Evolutionary conservation across 92 coral and sea anemone genomes (phyloP).

Genomic region (Plumapathes pennacea): DNA sequence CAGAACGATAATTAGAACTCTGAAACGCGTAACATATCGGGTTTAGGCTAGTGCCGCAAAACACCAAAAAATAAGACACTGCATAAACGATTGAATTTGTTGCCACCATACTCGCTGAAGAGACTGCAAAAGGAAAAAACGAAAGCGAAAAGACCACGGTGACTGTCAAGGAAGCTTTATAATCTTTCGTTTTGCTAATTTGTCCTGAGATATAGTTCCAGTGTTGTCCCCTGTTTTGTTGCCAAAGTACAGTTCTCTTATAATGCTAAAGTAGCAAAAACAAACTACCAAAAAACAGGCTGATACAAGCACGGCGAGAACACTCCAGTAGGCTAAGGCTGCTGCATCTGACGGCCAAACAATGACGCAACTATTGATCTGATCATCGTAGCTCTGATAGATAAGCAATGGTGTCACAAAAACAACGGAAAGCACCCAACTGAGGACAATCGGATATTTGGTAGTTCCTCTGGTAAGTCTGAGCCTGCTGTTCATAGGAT

Average conservation of each 20-base stretch:
- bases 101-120: conserved; percentile 18
- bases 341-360: conserved; percentile 11
- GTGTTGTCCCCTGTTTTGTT: conserved; percentile 48
- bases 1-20: conserved; percentile 61
- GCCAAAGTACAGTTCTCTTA: conserved; percentile 54
- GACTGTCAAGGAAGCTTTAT: conserved; percentile 46
- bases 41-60: conserved; percentile 56
- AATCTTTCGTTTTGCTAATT: conserved; percentile 54
- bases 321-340: conserved; percentile 41
- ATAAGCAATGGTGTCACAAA: conserved; percentile 56
- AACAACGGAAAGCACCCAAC: conserved; percentile 49
- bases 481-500: conserved; percentile 34
- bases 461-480: conserved; percentile 36
- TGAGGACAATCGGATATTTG: conserved; percentile 32
- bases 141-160: conserved; percentile 56
- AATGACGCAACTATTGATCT: conserved; percentile 5
- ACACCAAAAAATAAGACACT: conserved; percentile 41
- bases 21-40: conserved; percentile 65
- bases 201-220: conserved; percentile 8
- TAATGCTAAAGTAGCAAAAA: conserved; percentile 66
- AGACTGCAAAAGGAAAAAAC: conserved; percentile 51
- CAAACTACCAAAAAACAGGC: conserved; percentile 23
- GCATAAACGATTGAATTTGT: conserved; percentile 6
- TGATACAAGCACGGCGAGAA: conserved; percentile 24
- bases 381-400: conserved; percentile 15